These are phyloP conservation scores for Cacoxenus indagator DNA, from an alignment of 2,888 invertebrate genomes.

Conservation along the genomic window DNA sequence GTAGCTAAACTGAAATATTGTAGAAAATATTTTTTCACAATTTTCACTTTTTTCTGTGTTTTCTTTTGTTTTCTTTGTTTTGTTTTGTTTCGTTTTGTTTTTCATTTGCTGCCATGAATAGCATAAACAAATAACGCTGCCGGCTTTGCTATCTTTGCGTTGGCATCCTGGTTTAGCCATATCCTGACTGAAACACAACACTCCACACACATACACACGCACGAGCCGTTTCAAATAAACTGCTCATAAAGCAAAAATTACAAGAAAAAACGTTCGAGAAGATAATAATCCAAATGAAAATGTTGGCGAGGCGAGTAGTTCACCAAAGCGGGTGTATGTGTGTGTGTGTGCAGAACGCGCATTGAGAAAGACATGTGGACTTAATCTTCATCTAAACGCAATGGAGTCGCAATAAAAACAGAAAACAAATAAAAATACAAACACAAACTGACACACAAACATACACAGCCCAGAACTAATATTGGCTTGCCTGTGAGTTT, in stretches of 20 bases:
- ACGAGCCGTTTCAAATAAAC: constrained; percentile 54
- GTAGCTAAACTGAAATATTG: constrained; percentile 23
- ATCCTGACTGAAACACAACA: constrained; percentile 24
- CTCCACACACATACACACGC: constrained; percentile 19
- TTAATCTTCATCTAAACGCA: constrained; percentile 62
- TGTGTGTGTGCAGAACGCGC: background rate
- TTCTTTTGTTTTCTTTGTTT: background rate
- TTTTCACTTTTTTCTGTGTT: constrained; percentile 7
- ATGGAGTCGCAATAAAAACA: constrained; percentile 61
- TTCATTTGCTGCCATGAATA: constrained; percentile 17
- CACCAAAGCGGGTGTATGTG: constrained; percentile 20
- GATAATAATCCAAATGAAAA: too few species aligned
- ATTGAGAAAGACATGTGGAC: constrained; percentile 40
- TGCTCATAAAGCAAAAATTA: constrained; percentile 55
- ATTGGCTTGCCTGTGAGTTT: background rate
- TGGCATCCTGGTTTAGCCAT: background rate
- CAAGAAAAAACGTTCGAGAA: constrained; percentile 22
- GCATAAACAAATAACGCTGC: constrained; percentile 20
- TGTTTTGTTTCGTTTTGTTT: constrained; percentile 1
- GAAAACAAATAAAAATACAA: constrained; percentile 55
- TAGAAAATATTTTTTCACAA: constrained; percentile 8
- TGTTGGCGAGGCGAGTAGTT: too few species aligned
- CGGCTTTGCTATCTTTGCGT: constrained; percentile 10
- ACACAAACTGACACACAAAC: constrained; percentile 26
- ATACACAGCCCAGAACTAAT: background rate